A percentile compares a stretch with the other conserved stretches of the same genome.
These are phyloP conservation scores for Colostygia pectinataria DNA, from an alignment of 2,888 invertebrate genomes.

Conservation along the genomic window DNA sequence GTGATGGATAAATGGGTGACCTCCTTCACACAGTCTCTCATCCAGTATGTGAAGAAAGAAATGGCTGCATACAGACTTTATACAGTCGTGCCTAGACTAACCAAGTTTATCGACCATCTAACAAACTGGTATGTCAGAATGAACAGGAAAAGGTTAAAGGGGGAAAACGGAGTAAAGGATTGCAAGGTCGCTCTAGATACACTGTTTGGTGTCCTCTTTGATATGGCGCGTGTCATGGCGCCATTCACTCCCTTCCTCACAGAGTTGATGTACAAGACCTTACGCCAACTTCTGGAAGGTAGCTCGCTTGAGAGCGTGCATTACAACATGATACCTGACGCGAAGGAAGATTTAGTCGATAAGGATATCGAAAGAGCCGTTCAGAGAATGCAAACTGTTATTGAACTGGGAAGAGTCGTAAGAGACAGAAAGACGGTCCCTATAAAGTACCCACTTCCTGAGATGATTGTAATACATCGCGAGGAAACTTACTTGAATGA, in stretches of 20 bases:
- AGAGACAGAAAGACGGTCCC: constrained; percentile 97
- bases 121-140: constrained; percentile 99
- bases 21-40: constrained; percentile 96
- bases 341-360: constrained; percentile 88
- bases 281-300: constrained; percentile 86
- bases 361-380: constrained; percentile 94
- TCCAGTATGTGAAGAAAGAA: constrained; percentile 94
- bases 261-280: constrained; percentile 96
- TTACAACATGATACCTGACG: constrained; percentile 93
- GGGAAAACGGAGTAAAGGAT: constrained; percentile 91
- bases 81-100: constrained; percentile 96
- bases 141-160: constrained; percentile 97
- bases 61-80: constrained; percentile 97
- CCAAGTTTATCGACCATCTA: constrained; percentile 98
- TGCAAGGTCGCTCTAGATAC: constrained; percentile 93
- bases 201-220: constrained; percentile 92
- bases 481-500: constrained; percentile 90
- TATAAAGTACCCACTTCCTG: constrained; percentile 97
- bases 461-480: constrained; percentile 97
- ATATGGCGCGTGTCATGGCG: constrained; percentile 96
- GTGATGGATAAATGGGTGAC: constrained; percentile 99
- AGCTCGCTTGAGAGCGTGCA: constrained; percentile 91
- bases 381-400: constrained; percentile 95
- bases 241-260: constrained; percentile 98
- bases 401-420: constrained; percentile 96